Base-by-base conservation (phyloP, 2,888 invertebrate species). In the Chirona hameri region DNA sequence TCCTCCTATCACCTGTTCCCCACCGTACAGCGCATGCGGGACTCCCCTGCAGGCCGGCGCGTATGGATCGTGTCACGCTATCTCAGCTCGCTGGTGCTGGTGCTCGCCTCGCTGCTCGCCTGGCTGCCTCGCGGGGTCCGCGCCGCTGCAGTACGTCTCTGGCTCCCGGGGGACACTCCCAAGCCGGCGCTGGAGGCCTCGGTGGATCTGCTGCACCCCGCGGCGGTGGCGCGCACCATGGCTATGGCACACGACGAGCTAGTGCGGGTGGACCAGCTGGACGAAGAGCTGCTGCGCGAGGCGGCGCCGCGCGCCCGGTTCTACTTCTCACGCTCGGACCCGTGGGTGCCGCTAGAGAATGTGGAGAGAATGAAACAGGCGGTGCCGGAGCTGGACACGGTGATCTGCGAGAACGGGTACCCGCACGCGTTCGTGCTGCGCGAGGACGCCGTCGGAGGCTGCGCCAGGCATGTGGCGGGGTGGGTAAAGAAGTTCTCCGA, bases 1-100 rank as follows among this genome's bases (percentile, higher is more conserved):
- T 69, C 65, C 81, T 81, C 81, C 27, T 81, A 57, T 46, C 69
- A 65, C 81, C 81, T 81, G 39, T 81, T 81, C 69, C 27, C 27
- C 29, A 81, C 81, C 10, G 69, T 81, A 14, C 65, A 81, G 69
- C 81, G 81, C 24, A 81, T 81, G 81, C 69, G 69, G 4, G 31
- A 14, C 10, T 65, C 65, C 0, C 81, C 81, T 57, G 81, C 60
- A 46, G 81, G 81, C 39, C 69, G 60, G 39, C 81, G 81, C 0
- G 31, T 69, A 3, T 81, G 81, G 81, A 39, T 55, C 2, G n/a
- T 81, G 57, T 39, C 76, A 39, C 76, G 39, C 39, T 69, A 69
- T 29, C 39, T 76, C 21, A 5, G 39, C 39, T 0, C 21, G 21
- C 76, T 76, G 76, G 7, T 76, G 31, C 31, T 76, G 76, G 18